phyloP scores from a whole-genome alignment of 2,888 invertebrate genomes.

The Thecocarcelia acutangulata region DNA sequence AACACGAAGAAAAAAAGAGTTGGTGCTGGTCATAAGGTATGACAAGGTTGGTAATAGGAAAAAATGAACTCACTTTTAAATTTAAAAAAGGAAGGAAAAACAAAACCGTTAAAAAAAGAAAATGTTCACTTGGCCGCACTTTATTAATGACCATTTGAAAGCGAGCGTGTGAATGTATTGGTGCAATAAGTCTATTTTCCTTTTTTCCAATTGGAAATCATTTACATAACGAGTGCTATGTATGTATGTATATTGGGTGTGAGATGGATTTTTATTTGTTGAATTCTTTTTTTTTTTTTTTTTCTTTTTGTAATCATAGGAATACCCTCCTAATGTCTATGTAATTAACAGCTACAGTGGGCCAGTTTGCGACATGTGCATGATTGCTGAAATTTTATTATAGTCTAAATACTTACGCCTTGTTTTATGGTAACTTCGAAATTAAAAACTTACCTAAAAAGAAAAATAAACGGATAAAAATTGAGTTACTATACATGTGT shows the following conservation, averaged over 20 bases:
- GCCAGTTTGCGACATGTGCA: not conserved
- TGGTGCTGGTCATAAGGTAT: constrained; percentile 35
- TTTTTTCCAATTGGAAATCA: constrained; percentile 65
- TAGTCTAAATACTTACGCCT: not conserved
- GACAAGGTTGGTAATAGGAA: constrained; percentile 39
- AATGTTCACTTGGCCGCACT: constrained; percentile 58
- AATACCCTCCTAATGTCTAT: constrained; percentile 64
- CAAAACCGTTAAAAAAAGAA: constrained; percentile 29
- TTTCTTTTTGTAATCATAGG: constrained; percentile 30
- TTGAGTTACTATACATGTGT: too few species aligned
- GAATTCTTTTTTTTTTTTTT: constrained; percentile 4
- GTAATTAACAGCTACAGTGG: constrained; percentile 62
- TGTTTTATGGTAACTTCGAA: not conserved
- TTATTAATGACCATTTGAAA: constrained; percentile 65
- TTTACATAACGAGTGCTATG: constrained; percentile 42
- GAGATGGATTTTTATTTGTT: constrained; percentile 39
- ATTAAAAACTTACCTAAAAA: constrained; percentile 31
- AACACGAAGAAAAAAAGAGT: constrained; percentile 10
- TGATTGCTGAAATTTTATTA: not conserved
- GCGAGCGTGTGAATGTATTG: constrained; percentile 40
- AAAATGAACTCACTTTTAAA: constrained; percentile 48
- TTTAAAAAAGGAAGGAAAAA: not conserved
- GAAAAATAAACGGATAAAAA: not conserved
- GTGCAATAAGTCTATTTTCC: constrained; percentile 55
- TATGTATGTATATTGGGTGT: constrained; percentile 53